Conservation (phyloP, 2,113 vertebrate genomes). For the Vulpes lagopus region DNA sequence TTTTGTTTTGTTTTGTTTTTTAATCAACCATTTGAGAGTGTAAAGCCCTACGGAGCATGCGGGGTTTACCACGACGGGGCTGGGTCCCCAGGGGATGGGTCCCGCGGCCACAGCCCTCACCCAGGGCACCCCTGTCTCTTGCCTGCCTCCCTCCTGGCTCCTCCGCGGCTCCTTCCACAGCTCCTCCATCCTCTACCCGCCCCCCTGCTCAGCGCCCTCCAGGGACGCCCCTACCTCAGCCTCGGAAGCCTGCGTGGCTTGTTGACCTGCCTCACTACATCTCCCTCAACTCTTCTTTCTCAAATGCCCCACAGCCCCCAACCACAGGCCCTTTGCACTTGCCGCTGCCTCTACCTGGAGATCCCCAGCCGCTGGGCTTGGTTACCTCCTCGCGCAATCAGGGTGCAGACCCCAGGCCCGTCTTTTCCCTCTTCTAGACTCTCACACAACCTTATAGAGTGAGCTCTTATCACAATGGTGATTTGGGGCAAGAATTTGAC, state of each 20-base stretch:
- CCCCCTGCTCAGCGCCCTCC: background rate
- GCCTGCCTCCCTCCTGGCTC: background rate
- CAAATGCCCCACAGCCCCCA: background rate
- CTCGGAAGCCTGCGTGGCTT: background rate
- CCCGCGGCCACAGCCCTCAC: background rate
- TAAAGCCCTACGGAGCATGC: background rate
- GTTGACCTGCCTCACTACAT: background rate
- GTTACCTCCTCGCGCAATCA: background rate
- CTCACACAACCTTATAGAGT: too few species aligned
- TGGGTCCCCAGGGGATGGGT: too few species aligned
- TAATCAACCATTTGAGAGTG: too few species aligned
- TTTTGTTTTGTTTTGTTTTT: background rate
- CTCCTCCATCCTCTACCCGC: background rate
- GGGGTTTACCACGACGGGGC: rapidly evolving
- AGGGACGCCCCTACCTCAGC: too few species aligned
- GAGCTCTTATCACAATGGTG: too few species aligned
- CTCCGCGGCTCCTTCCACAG: background rate
- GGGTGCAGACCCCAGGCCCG: background rate
- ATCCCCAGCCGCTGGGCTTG: too few species aligned
- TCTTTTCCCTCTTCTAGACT: background rate
- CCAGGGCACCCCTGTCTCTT: background rate
- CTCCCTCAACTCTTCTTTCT: background rate
- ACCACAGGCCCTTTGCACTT: background rate
- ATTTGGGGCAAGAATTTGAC: too few species aligned
- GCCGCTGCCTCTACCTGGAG: too few species aligned